phyloP scores from a whole-genome alignment of 2,888 invertebrate genomes.

The Sesia bembeciformis region DNA sequence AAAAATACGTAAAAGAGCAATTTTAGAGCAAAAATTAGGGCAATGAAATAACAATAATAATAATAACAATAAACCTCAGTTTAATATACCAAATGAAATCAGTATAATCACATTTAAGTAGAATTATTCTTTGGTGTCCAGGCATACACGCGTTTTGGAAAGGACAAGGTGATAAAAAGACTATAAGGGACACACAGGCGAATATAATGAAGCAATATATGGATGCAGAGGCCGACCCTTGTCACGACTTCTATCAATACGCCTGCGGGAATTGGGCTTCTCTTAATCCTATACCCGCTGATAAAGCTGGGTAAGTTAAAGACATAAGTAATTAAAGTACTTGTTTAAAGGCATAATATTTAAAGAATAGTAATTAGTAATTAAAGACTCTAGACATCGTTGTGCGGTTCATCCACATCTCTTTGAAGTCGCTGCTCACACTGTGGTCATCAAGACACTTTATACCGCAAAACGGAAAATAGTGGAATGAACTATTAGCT shows the following conservation, averaged over 20 bases:
- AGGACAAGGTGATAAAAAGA: conserved; percentile 68
- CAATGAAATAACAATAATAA: too few species aligned
- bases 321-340: background rate
- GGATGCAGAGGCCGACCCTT: conserved; percentile 82
- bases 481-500: too few species aligned
- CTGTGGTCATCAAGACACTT: too few species aligned
- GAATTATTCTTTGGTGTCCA: conserved; percentile 8
- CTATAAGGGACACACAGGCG: conserved; percentile 77
- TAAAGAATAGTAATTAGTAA: background rate
- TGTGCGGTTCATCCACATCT: background rate
- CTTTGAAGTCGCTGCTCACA: background rate
- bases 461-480: too few species aligned
- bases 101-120: too few species aligned
- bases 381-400: background rate
- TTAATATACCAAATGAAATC: too few species aligned
- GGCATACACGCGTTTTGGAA: conserved; percentile 75
- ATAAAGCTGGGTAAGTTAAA: conserved; percentile 79
- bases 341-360: background rate
- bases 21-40: too few species aligned
- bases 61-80: too few species aligned
- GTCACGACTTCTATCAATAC: conserved; percentile 88
- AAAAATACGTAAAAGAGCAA: too few species aligned
- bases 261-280: conserved; percentile 91
- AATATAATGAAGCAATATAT: conserved; percentile 84
- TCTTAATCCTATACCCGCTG: conserved; percentile 89